Base-by-base conservation (phyloP, 2,113 vertebrate species). In the Actenoides lindsayi region DNA sequence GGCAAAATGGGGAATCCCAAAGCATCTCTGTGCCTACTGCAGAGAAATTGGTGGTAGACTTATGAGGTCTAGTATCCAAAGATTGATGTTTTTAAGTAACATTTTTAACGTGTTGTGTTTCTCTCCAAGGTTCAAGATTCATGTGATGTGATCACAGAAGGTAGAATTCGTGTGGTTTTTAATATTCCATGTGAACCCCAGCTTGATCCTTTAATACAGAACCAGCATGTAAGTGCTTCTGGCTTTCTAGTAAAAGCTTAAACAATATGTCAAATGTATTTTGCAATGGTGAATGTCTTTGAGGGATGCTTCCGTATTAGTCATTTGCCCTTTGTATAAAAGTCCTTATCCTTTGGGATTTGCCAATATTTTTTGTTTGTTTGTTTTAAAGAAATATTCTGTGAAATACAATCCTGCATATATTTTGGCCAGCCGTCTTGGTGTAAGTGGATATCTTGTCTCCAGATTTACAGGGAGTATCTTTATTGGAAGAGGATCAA, bases 401-500 rank as follows among this genome's bases (percentile, higher is more conserved):
- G 99, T 99, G 98, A 99, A 99, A 97, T 99, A 99, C 98, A 99
- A 98, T 94, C 99, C 99, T 33, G 99, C 99, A 27, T 99, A 99
- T 83, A 71, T 99, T 75, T 98, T 99, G 98, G 99, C 99, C 51
- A 99, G 99, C 92, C 99, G 99, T 73, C 99, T 99, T 62, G 99
- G 99, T 96, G 96, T 99, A 96, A 99, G 98, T 97, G 98, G 99
- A 97, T 99, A 99, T 98, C 99, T 99, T 90, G 99, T 99, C 90
- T 99, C 99, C 96, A 99, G 99, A 98, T 99, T 99, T 98, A 99
- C 99, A 70, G 99, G 99, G 93, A 99, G 99, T 98, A 99, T 99
- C 97, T 99, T 99, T 98, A 99, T 99, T 91, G 99, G 99, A 95
- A 98, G 99, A 98, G 99, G 99, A 97, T 99, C 99, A 70, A 99